phyloP scores from a whole-genome alignment of 2,113 vertebrate genomes.

The Cyprinodon brontotheroides region DNA sequence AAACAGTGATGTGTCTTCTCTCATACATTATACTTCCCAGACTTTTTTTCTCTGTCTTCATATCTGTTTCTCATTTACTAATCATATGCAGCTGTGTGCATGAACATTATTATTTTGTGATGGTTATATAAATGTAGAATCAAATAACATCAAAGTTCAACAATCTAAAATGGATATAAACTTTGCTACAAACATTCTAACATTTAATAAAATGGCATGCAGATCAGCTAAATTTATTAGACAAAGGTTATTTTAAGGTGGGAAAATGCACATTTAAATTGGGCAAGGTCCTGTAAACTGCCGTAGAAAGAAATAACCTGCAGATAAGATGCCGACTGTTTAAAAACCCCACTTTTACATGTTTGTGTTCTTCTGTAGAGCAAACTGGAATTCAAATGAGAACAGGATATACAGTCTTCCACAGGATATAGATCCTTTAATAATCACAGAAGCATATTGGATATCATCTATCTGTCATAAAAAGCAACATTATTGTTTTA shows the following conservation, averaged over 20 bases:
- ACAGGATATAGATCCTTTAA: not conserved
- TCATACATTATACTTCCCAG: not conserved
- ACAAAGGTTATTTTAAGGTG: not conserved
- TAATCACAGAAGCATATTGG: not conserved
- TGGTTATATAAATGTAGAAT: not conserved
- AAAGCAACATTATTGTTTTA: too few relatives aligned
- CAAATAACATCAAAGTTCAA: not conserved
- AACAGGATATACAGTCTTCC: not conserved
- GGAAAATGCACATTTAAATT: not conserved
- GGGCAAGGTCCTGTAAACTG: too few relatives aligned
- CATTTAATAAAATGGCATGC: not conserved
- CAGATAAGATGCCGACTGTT: too few relatives aligned
- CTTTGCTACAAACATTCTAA: not conserved
- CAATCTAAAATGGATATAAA: not conserved
- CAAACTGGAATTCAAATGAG: not conserved
- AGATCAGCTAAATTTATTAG: not conserved
- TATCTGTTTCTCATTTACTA: not conserved
- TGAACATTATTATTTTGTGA: not conserved
- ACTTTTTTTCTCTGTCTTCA: not conserved
- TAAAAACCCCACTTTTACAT: too few relatives aligned
- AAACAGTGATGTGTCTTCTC: conserved; percentile 52
- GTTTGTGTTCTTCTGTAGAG: not conserved
- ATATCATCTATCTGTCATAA: not conserved
- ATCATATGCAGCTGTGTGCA: conserved; percentile 37
- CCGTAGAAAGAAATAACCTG: too few relatives aligned